Evolutionary conservation across 2,113 vertebrate genomes (phyloP).

Genomic region (Psittacula cyanocephala): DNA sequence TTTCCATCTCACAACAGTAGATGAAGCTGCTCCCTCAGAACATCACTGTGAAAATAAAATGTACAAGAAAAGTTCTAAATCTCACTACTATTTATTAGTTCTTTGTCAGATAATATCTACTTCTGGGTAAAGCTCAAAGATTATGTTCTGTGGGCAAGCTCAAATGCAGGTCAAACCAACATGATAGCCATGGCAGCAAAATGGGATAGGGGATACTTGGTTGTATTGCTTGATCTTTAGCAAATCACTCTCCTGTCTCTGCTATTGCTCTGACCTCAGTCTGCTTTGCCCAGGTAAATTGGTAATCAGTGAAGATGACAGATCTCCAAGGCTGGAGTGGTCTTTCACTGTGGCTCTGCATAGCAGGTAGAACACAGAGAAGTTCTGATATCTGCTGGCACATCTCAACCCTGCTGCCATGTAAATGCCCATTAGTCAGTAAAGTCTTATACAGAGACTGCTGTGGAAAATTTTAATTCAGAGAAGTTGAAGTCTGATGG

Average conservation of each 20-base stretch:
- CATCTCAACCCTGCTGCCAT: rapidly evolving
- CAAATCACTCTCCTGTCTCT: not conserved
- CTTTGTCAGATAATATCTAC: not conserved
- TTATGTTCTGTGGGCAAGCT: not conserved
- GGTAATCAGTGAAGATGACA: not conserved
- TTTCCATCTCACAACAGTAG: not conserved
- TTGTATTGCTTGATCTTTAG: not conserved
- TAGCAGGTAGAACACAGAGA: not conserved
- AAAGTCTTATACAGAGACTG: not conserved
- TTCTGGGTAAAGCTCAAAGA: not conserved
- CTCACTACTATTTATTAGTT: not conserved
- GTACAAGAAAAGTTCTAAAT: not conserved
- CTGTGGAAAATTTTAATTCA: not conserved
- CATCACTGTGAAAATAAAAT: not conserved
- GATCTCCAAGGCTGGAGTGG: not conserved
- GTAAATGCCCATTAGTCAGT: not conserved
- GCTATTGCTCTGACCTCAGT: not conserved
- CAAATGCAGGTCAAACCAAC: not conserved
- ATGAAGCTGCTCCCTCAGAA: not conserved
- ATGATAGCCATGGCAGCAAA: not conserved
- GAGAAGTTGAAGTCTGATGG: not conserved
- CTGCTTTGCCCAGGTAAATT: not conserved
- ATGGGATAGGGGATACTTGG: not conserved
- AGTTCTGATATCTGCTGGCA: not conserved
- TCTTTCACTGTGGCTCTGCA: not conserved